phyloP scores from a whole-genome alignment of 2,113 vertebrate species.

The Esox niger region DNA sequence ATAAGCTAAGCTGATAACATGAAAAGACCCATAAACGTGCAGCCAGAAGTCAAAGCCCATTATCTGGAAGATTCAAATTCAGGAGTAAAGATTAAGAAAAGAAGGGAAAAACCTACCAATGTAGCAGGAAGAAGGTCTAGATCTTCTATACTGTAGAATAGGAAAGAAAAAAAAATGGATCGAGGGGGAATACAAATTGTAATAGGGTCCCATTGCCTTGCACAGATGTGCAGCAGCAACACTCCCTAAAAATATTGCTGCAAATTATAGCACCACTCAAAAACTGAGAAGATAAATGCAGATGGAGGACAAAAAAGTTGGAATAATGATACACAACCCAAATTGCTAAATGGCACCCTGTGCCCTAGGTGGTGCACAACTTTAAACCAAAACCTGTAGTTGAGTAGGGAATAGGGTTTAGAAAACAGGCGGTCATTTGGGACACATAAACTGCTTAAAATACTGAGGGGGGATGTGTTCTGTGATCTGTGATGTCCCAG shows the following conservation, averaged over 20 bases:
- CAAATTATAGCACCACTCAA: constrained; percentile 81
- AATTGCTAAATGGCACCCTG: not conserved
- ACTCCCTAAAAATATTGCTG: constrained; percentile 83
- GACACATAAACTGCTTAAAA: constrained; percentile 75
- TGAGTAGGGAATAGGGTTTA: too few relatives aligned
- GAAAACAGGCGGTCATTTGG: too few relatives aligned
- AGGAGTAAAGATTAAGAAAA: constrained; percentile 67
- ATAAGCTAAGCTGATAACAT: constrained; percentile 99
- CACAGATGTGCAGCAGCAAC: constrained; percentile 80
- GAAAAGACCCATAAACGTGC: constrained; percentile 99
- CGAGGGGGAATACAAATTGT: constrained; percentile 76
- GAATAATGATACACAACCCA: constrained; percentile 77
- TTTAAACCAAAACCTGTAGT: too few relatives aligned
- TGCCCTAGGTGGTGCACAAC: too few relatives aligned
- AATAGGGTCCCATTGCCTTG: constrained; percentile 86
- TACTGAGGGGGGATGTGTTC: constrained; percentile 47
- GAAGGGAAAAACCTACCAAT: constrained; percentile 66
- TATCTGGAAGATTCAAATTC: constrained; percentile 98
- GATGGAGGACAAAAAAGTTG: constrained; percentile 48
- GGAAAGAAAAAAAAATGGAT: constrained; percentile 66
- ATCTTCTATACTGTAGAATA: constrained; percentile 79
- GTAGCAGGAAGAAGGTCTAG: constrained; percentile 63
- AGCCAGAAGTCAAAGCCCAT: constrained; percentile 99
- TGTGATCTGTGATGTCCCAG: constrained; percentile 83
- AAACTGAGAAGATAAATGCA: constrained; percentile 41